Base-by-base conservation (phyloP, 2,113 vertebrate genomes). In the Phyllostomus discolor region DNA sequence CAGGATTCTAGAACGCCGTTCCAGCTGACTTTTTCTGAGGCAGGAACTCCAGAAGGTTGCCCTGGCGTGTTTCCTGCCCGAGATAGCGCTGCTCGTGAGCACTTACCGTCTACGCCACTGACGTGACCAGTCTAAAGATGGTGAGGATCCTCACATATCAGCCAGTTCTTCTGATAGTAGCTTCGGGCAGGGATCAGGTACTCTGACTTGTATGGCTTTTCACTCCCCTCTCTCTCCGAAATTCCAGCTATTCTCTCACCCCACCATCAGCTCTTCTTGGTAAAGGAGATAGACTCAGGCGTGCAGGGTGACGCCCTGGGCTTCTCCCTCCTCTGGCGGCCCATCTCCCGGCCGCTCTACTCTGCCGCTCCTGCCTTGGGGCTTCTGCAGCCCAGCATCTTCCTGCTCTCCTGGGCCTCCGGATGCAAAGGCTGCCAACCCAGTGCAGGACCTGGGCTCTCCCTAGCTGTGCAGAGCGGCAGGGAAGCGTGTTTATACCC, bases 401-500 rank as follows among this genome's bases (percentile, higher is more conserved):
- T 11, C n/a, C 59, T 50, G 48, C 16, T 41, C 0, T 38, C n/a
- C 43, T 2, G 54, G 22, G 12, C 28, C 69, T 76, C 75, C 73
- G 43, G 38, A 54, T 26, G 48, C 48, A 38, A 35, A 54, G 10
- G 12, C 10, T 15, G 24, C 22, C 4, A 28, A 2, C 57, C 24
- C 26, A 17, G 1, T 14, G 50, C 26, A 66, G 79, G 88, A 31
- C 17, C 9, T 10, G 4, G 38, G 50, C 54, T 35, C 14, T 72
- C 57, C 31, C 17, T 24, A 11, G 0, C 9, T 1, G 1, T 1
- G 7, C 24, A 7, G 8, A 15, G 15, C 19, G 16, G 7, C 2
- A 4, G 52, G 26, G 76, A 33, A 1, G 19, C 11, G 1, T 7
- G 31, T 35, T 22, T 16, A 46, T 22, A 26, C 10, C 4, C 1